Percentiles rank a stretch among this genome's conserved stretches.
Evolutionary conservation across 2,797 vertebrate species (phyloP).

Genomic region (Oreonectes daqikongensis): DNA sequence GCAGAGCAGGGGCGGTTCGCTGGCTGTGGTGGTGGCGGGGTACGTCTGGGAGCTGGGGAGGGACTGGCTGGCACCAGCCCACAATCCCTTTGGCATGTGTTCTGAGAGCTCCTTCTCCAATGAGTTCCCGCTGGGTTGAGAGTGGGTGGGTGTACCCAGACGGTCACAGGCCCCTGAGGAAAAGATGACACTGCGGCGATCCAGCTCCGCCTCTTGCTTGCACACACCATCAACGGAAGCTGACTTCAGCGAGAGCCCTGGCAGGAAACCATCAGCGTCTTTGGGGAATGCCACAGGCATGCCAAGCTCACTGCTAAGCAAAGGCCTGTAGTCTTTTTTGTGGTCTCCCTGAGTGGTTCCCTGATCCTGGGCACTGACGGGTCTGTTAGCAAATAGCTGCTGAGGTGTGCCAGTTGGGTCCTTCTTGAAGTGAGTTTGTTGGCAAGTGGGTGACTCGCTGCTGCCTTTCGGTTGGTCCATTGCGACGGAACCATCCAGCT

Average conservation of each 20-base stretch:
- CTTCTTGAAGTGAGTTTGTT: constrained; percentile 88
- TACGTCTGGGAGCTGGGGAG: constrained; percentile 91
- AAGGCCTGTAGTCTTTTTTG: constrained; percentile 90
- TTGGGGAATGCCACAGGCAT: constrained; percentile 87
- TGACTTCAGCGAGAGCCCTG: constrained; percentile 87
- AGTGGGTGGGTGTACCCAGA: constrained; percentile 89
- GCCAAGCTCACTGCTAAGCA: constrained; percentile 82
- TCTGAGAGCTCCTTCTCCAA: constrained; percentile 94
- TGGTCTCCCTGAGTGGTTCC: constrained; percentile 98
- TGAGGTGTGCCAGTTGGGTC: constrained; percentile 86
- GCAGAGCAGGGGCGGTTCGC: constrained; percentile 84
- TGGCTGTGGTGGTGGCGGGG: constrained; percentile 80
- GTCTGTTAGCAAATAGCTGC: constrained; percentile 89
- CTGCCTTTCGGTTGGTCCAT: constrained; percentile 75
- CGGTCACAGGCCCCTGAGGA: constrained; percentile 91
- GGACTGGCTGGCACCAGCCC: constrained; percentile 90
- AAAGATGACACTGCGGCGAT: constrained; percentile 97
- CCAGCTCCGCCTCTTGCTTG: constrained; percentile 93
- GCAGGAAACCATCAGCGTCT: constrained; percentile 84
- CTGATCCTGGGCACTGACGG: constrained; percentile 90
- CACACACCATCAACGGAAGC: constrained; percentile 89
- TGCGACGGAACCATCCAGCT: constrained; percentile 81
- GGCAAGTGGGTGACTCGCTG: constrained; percentile 86
- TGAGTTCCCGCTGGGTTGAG: constrained; percentile 89
- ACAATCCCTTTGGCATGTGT: constrained; percentile 90